Percentiles rank a stretch among this genome's conserved stretches.
Conservation (phyloP, 1,140 invertebrate genomes). For the Argopecten irradians region DNA sequence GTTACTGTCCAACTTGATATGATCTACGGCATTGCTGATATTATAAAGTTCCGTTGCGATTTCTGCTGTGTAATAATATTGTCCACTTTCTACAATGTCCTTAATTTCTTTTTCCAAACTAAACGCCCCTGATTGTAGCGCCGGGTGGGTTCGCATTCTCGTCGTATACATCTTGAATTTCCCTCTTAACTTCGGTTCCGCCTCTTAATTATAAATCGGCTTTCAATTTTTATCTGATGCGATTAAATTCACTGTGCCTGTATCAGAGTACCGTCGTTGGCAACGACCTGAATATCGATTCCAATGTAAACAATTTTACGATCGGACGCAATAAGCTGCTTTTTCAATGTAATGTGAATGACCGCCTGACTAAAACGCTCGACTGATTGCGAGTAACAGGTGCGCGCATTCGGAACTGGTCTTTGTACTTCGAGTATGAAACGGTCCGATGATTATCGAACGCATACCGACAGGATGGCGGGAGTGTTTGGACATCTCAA, state of each 20-base stretch:
- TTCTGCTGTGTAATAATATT: conserved; percentile 71
- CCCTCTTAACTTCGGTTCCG: conserved; percentile 11
- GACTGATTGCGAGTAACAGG: not conserved
- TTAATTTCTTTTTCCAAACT: conserved; percentile 57
- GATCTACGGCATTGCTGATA: conserved; percentile 71
- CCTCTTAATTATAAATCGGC: conserved; percentile 22
- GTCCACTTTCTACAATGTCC: conserved; percentile 63
- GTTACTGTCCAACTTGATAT: conserved; percentile 66
- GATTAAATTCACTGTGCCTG: conserved; percentile 35
- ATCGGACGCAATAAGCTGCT: not conserved
- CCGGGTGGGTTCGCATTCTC: conserved; percentile 27
- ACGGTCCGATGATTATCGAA: not conserved
- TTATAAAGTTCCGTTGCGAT: conserved; percentile 65
- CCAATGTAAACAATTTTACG: conserved; percentile 36
- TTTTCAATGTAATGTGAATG: not conserved
- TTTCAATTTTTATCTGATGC: conserved; percentile 25
- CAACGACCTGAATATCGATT: conserved; percentile 38
- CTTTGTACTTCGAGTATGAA: not conserved
- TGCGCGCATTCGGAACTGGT: not conserved
- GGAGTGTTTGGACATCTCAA: not conserved
- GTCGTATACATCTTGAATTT: conserved; percentile 36
- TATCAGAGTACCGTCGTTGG: conserved; percentile 39
- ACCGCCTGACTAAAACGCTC: not conserved
- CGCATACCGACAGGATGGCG: conserved; percentile 13
- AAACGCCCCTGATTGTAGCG: conserved; percentile 27